Conservation (phyloP, 2,797 vertebrate genomes). For the Rhinatrema bivittatum region DNA sequence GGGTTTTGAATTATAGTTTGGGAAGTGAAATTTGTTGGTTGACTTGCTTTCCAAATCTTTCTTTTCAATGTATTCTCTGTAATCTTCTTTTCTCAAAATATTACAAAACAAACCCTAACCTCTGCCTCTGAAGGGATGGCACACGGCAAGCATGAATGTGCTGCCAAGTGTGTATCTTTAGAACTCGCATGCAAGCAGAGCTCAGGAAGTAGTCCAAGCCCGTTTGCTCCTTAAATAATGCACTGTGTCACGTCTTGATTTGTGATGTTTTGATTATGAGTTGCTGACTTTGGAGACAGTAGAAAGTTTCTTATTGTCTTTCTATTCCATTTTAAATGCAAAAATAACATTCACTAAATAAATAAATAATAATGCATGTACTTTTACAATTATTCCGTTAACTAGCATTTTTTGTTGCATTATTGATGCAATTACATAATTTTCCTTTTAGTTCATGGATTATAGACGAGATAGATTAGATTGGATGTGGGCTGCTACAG, state of each 20-base stretch:
- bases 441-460: too few relatives aligned
- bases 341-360: too few relatives aligned
- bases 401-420: too few relatives aligned
- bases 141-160: background rate
- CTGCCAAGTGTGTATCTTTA: background rate
- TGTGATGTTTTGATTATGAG: fast-evolving
- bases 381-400: too few relatives aligned
- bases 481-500: too few relatives aligned
- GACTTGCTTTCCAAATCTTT: too few relatives aligned
- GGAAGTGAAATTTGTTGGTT: too few relatives aligned
- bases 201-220: background rate
- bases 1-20: too few relatives aligned
- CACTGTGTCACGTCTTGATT: background rate
- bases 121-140: background rate
- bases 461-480: too few relatives aligned
- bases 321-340: background rate
- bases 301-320: fast-evolving
- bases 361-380: too few relatives aligned
- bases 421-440: too few relatives aligned
- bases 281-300: background rate
- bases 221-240: background rate
- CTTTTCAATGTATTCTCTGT: background rate
- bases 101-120: background rate
- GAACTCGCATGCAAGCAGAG: constrained; percentile 1
- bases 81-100: background rate